Conservation (phyloP, 2,888 invertebrate genomes). For the Malthinus seriepunctatus region DNA sequence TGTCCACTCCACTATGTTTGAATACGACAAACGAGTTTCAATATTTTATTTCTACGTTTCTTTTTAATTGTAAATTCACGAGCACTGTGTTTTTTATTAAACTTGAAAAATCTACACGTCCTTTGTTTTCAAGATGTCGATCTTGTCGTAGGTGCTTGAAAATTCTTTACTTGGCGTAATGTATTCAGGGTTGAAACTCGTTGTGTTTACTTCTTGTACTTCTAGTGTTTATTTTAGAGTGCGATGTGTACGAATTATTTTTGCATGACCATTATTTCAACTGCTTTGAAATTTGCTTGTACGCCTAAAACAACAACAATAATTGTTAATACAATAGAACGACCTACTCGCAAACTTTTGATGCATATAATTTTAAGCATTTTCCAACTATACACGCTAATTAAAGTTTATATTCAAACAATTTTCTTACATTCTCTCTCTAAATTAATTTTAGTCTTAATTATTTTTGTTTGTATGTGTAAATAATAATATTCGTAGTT, state of each 20-base stretch:
- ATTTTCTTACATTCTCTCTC: too few species aligned
- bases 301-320: conserved; percentile 20
- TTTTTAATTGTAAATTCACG: neutral
- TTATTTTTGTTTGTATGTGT: too few species aligned
- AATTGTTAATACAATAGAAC: conserved; percentile 11
- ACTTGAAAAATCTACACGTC: conserved; percentile 1
- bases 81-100: neutral
- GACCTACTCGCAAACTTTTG: neutral
- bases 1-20: conserved; percentile 36
- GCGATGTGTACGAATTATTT: conserved; percentile 13
- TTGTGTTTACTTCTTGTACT: conserved; percentile 20
- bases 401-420: too few species aligned
- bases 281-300: conserved; percentile 24
- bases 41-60: neutral
- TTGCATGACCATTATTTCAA: conserved; percentile 17
- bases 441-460: too few species aligned
- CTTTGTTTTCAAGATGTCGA: neutral
- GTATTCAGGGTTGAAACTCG: conserved; percentile 17
- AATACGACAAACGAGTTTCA: neutral
- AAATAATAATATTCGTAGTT: too few species aligned
- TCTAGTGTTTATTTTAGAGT: conserved; percentile 14
- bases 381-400: neutral
- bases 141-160: too few species aligned
- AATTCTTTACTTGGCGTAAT: too few species aligned
- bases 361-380: neutral